Percentiles rank a stretch among this genome's conserved stretches.
Evolutionary conservation across 2,888 invertebrate genomes (phyloP).

Genomic region (Drosophila mimica): DNA sequence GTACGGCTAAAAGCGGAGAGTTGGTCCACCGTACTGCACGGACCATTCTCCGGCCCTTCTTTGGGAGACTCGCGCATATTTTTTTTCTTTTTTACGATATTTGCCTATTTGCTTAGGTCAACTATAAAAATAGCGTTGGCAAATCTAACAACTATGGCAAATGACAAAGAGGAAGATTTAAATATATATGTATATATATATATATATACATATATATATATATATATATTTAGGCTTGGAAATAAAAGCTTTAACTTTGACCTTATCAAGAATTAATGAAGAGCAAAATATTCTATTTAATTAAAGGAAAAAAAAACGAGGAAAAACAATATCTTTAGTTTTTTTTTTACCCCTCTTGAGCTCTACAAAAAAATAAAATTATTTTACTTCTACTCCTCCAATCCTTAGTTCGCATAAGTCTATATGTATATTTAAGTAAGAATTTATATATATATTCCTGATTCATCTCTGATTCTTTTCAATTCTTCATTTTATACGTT

Average conservation of each 20-base stretch:
- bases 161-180: not conserved
- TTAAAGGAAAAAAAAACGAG: not conserved
- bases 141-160: conserved; percentile 31
- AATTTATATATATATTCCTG: not conserved
- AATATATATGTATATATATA: no score
- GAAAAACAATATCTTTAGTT: not conserved
- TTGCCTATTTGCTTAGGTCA: conserved; percentile 60
- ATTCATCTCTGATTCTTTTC: not conserved
- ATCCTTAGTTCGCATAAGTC: not conserved
- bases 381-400: not conserved
- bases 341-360: not conserved
- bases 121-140: conserved; percentile 51
- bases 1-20: conserved; percentile 17
- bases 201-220: no score
- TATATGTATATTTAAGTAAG: not conserved
- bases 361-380: not conserved
- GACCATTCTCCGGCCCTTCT: not conserved
- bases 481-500: not conserved
- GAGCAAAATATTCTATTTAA: not conserved
- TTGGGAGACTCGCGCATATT: not conserved
- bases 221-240: no score
- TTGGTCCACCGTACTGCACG: not conserved
- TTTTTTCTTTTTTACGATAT: conserved; percentile 13
- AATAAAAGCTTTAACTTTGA: not conserved
- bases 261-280: not conserved